Evolutionary conservation across 1,140 invertebrate species (phyloP).

Genomic region (Calliphora vicina): DNA sequence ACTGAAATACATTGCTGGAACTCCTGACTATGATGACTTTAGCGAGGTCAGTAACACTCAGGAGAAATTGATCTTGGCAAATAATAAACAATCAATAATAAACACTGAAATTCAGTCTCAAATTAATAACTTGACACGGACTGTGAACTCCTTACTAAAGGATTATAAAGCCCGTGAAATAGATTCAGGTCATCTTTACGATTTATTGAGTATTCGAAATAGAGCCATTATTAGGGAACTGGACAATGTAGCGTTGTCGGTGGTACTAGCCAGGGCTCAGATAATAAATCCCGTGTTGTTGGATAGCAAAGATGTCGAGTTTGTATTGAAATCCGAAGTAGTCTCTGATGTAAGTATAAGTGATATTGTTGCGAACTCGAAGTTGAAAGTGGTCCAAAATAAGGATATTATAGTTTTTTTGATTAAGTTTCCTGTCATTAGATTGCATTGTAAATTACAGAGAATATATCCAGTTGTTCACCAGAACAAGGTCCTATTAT

Average conservation of each 20-base stretch:
- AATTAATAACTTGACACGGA: too few species aligned
- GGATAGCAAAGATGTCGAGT: neutral
- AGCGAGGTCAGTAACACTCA: too few species aligned
- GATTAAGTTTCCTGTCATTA: neutral
- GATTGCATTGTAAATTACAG: neutral
- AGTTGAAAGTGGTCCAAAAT: neutral
- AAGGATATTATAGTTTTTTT: neutral
- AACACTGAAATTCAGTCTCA: too few species aligned
- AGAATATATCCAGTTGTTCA: neutral
- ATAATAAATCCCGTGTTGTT: neutral
- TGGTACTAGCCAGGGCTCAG: neutral
- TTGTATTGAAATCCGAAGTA: neutral
- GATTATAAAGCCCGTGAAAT: neutral
- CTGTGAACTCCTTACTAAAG: too few species aligned
- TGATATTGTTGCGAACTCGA: neutral
- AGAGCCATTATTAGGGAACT: neutral
- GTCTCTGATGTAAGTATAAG: neutral
- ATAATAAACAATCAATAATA: too few species aligned
- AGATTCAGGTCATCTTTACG: neutral
- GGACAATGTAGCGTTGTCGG: neutral
- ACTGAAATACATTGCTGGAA: slow-evolving; percentile 29
- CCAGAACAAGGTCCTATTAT: neutral
- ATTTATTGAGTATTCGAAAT: neutral
- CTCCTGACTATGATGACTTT: slow-evolving; percentile 38
- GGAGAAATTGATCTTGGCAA: too few species aligned